Evolutionary conservation across 2,797 vertebrate genomes (phyloP), one percentile per base, ranked within the genome.

Genomic region (Ceyx erithaca): DNA sequence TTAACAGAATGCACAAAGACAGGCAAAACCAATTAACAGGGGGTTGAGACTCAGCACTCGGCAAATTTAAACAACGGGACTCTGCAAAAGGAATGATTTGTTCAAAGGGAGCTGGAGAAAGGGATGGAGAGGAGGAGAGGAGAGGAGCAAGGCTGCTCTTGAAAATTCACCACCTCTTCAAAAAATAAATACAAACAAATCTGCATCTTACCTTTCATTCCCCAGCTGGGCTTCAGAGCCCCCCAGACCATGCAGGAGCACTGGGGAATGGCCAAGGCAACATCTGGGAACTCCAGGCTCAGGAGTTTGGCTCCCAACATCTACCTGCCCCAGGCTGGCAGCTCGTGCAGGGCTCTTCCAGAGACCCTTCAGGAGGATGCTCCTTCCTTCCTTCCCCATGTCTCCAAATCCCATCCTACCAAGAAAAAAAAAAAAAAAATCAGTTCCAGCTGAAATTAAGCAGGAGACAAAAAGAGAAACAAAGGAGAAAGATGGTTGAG

Each of bases 21-120:
- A 59, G 95, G 96, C 96, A 97, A 98, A 98, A 97, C 91, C 97
- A 98, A 97, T 98, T 98, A 98, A 97, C 91, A 69, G 62, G 91
- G 94, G 96, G 92, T 55, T 96, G 96, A 92, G 94, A 92, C 92
- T 96, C 33, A 48, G 94, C 82, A 94, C 96, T 95, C 23, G 59
- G 95, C 89, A 94, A 95, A 97, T 97, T 96, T 96, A 97, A 96
- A 95, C 95, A 97, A 92, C 80, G 33, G 90, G 81, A 37, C 26
- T 40, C 90, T 80, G 91, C 72, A 78, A 72, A 75, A 85, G 79
- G 85, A 94, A 77, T 51, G 37, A 33, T 66, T 59, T 68, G 84
- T 94, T 91, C 75, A 73, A 94, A 91, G 72, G 23, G 52, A 58
- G 28, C 14, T 3, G 51, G 45, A 16, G 35, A 30, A 79, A 76